A percentile compares a stretch with the other conserved stretches of the same genome.
phyloP scores from a whole-genome alignment of 2,113 vertebrate genomes.

The Tragelaphus imberbis region DNA sequence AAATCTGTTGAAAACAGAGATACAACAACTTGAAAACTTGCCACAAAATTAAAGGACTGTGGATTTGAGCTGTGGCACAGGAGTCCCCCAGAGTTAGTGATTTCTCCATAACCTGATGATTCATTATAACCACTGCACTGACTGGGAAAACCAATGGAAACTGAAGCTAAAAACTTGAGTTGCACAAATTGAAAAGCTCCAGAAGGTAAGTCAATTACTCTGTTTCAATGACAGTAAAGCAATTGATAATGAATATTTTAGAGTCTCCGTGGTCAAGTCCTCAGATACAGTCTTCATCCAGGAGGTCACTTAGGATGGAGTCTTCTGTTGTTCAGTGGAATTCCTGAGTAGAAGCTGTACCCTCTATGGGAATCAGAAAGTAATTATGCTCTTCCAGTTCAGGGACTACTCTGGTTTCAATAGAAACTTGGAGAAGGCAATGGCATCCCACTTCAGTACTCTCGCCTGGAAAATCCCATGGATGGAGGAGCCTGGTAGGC shows the following conservation, averaged over 20 bases:
- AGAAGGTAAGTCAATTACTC: not conserved
- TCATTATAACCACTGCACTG: not conserved
- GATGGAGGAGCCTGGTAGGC: no score
- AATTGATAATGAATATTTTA: not conserved
- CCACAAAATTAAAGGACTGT: not conserved
- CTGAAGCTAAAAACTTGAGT: not conserved
- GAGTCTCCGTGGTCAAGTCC: not conserved
- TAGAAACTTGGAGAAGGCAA: not conserved
- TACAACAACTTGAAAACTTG: not conserved
- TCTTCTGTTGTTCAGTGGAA: not conserved
- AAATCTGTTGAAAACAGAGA: not conserved
- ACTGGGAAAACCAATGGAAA: not conserved
- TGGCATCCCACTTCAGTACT: fast-evolving
- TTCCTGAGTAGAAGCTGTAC: not conserved
- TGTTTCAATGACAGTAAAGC: not conserved
- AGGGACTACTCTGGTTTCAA: not conserved
- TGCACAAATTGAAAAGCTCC: not conserved
- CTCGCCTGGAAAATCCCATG: not conserved
- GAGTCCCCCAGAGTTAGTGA: not conserved
- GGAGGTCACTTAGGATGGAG: not conserved
- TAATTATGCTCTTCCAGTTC: not conserved
- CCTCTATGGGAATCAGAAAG: not conserved
- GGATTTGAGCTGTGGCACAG: not conserved
- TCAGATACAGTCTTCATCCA: not conserved
- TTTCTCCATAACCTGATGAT: not conserved